Evolutionary conservation across 64 coral and sea anemone species (phyloP), one percentile per base, ranked within the genome.

Genomic region (Orbicella faveolata): DNA sequence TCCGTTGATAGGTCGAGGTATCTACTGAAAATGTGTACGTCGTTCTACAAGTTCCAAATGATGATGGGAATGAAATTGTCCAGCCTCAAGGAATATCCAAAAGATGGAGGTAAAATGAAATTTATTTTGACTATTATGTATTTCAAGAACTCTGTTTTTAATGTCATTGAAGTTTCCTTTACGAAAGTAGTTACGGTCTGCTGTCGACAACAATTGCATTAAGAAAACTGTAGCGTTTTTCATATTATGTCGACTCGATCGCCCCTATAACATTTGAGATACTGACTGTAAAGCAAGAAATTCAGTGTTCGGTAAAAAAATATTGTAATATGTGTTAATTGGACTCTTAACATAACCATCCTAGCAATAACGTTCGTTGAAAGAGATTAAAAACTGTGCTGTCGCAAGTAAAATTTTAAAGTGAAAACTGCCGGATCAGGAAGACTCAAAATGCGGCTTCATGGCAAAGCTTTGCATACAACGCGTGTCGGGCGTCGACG

Each of bases 1-100:
- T 83, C 39, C 17, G 35, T 74, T 52, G 15, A 48, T 64, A 98
- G 97, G 90, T 99, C 97, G 11, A 84, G 97, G 12, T 99, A 99
- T 68, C 92, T 99, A 69, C 94, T 99, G 6, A 95, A 95, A 70
- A 99, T 99, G 97, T 99, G 97, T 34, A 99, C 97, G 64, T 95
- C 94, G 4, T 99, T 99, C 91, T 99, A 99, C 85, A 99, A 99
- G 63, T 99, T 99, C 67, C 97, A 99, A 89, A 96, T 95, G 91
- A 99, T 95, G 91, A 99, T 99, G 97, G 97, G 94, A 2, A 91
- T 95, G 80, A 99, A 93, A 72, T 44, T 99, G 37, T 89, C 94
- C 2, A 95, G 88, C 74, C 73, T 99, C 2, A 92, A 92, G 68
- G 94, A 99, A 89, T 93, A 93, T 72, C 97, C 94, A 20, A 90